Base-by-base conservation (phyloP, 1,140 invertebrate species). In the Callitettix versicolor region DNA sequence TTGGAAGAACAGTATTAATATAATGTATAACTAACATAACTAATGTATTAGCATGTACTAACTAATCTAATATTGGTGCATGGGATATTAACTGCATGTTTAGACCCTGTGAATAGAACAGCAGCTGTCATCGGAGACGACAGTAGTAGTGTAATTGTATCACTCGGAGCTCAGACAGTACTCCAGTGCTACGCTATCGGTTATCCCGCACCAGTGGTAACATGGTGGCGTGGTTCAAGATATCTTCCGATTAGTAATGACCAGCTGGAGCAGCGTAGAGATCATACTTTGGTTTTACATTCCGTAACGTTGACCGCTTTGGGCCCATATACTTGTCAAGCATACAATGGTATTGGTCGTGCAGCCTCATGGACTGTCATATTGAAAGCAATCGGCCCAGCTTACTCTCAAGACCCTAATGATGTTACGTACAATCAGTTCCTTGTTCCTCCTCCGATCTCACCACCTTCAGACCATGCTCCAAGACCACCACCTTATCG, bases 311-410 rank as follows among this genome's bases (percentile, higher is more conserved):
- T 86, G 1, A 76, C 78, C 14, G 84, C 82, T 60, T 74, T 90
- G 2, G 90, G 90, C 11, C 72, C 82, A n/a, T 91, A 93, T 68
- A 85, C 82, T 0, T 94, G 90, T 64, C 85, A 90, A 63, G 88
- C 87, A 1, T 93, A 87, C 67, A 93, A 93, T 64, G 87, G 86
- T 1, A 65, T 81, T 5, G 86, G 85, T 2, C 79, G 79, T 54
- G 80, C 88, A 3, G 82, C 83, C 0, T 83, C 84, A 17, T 86
- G 84, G 78, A 78, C 79, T 1, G 73, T 90, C 0, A 79, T 76
- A 0, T 71, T 94, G 0, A 79, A 81, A 62, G 83, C 84, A 0
- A 66, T 83, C 44, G 80, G 82, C 11, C 81, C 84, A 0, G 76
- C 80, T 11, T 63, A 71, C 51, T 46, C 57, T 6, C 67, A 71